These are phyloP conservation scores for Butastur rufipennis DNA, from an alignment of 2,113 vertebrate species.

Conservation along the genomic window DNA sequence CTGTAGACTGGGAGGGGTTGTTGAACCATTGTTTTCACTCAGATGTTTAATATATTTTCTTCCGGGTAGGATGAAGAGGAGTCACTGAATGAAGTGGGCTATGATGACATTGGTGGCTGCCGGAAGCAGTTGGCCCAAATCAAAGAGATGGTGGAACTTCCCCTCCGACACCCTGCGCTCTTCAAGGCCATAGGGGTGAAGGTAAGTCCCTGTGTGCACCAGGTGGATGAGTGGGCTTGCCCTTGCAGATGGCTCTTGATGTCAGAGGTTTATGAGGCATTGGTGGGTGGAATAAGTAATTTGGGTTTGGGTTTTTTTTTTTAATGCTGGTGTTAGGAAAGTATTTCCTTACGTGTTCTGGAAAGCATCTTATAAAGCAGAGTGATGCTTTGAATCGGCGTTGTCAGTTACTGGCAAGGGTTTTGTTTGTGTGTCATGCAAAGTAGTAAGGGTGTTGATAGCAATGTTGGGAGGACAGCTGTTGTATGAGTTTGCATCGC, in stretches of 20 bases:
- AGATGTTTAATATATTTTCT: neutral
- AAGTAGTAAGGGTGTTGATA: neutral
- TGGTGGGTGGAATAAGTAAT: neutral
- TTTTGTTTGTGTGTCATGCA: neutral
- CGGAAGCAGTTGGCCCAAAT: constrained; percentile 97
- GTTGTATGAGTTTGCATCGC: neutral
- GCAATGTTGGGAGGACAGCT: neutral
- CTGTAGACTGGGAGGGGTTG: neutral
- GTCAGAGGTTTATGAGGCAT: neutral
- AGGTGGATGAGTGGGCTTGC: neutral
- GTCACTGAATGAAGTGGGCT: constrained; percentile 96
- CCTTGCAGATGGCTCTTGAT: neutral
- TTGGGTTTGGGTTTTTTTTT: neutral
- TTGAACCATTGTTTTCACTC: neutral
- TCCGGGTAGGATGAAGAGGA: constrained; percentile 91
- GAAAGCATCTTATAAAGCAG: constrained; percentile 15
- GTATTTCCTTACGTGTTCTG: neutral
- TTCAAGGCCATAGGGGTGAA: constrained; percentile 99
- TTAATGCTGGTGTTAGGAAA: neutral
- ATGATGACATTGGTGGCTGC: constrained; percentile 97
- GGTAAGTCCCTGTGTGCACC: constrained; percentile 58
- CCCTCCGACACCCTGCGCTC: constrained; percentile 92
- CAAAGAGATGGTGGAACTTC: constrained; percentile 98
- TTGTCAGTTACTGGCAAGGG: neutral
- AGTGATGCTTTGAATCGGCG: neutral